Percentiles rank a stretch among this genome's conserved stretches.
Conservation (phyloP, 2,113 vertebrate species). For the Ursus arctos region DNA sequence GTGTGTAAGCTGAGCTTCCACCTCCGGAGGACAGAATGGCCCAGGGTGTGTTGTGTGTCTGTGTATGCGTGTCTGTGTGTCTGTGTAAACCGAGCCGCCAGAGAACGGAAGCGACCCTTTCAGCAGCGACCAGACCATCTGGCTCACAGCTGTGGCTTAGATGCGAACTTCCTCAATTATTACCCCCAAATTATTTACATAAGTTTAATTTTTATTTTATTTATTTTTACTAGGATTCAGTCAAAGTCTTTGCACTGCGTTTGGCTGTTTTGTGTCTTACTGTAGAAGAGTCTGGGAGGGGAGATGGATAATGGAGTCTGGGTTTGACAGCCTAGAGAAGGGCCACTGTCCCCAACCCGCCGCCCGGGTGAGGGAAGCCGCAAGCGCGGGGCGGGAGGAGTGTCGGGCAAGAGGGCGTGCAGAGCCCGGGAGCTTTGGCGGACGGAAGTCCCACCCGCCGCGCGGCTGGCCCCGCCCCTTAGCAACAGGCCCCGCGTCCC, state of each 20-base stretch:
- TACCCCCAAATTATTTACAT: background rate
- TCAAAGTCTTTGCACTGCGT: background rate
- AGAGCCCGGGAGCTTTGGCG: too few relatives aligned
- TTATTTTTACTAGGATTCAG: background rate
- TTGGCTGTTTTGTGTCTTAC: background rate
- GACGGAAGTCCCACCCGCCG: background rate
- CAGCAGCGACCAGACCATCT: background rate
- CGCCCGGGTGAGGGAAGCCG: accelerated
- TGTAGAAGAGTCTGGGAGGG: background rate
- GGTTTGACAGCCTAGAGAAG: background rate
- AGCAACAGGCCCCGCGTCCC: constrained; percentile 76
- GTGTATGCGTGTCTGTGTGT: background rate
- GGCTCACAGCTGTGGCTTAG: background rate
- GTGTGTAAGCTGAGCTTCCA: background rate
- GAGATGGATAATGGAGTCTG: background rate
- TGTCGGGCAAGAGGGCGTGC: background rate
- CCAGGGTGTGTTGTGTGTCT: background rate
- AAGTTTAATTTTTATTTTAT: background rate
- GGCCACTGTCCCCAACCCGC: background rate
- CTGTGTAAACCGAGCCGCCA: background rate
- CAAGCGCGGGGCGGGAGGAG: background rate
- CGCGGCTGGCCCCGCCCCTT: constrained; percentile 53
- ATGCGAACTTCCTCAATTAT: background rate
- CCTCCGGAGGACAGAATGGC: too few relatives aligned
- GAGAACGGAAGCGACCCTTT: background rate